Evolutionary conservation across 2,113 vertebrate genomes (phyloP).

Genomic region (Malurus elegans): DNA sequence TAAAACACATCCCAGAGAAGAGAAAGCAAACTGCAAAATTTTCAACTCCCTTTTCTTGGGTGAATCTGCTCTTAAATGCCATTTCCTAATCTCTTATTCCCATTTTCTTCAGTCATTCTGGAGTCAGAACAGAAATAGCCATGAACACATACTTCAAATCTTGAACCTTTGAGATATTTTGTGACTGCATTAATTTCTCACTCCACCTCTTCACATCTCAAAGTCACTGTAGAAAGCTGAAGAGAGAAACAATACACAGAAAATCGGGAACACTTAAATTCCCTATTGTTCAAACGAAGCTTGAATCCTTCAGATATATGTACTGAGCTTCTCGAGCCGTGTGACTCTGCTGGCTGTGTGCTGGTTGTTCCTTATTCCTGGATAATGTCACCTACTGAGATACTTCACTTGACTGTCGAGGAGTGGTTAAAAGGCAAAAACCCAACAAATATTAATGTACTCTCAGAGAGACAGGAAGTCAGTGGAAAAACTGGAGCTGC

Average conservation of each 20-base stretch:
- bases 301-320: background rate
- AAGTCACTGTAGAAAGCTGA: background rate
- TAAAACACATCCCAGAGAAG: background rate
- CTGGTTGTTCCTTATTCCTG: background rate
- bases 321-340: accelerated
- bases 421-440: background rate
- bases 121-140: background rate
- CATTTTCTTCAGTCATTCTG: background rate
- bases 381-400: background rate
- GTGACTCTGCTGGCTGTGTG: background rate
- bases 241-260: background rate
- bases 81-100: background rate
- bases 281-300: background rate
- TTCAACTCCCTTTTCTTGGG: background rate
- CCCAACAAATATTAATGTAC: background rate
- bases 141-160: background rate
- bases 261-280: background rate
- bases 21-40: background rate
- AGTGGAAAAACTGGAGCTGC: background rate
- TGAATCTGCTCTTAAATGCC: background rate
- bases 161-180: constrained; percentile 16
- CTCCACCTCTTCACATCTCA: constrained; percentile 10
- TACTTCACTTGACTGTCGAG: background rate
- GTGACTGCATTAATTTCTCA: background rate
- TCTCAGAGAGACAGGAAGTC: background rate